Conservation (phyloP, 2,888 invertebrate genomes). For the Cephus pygmeus region DNA sequence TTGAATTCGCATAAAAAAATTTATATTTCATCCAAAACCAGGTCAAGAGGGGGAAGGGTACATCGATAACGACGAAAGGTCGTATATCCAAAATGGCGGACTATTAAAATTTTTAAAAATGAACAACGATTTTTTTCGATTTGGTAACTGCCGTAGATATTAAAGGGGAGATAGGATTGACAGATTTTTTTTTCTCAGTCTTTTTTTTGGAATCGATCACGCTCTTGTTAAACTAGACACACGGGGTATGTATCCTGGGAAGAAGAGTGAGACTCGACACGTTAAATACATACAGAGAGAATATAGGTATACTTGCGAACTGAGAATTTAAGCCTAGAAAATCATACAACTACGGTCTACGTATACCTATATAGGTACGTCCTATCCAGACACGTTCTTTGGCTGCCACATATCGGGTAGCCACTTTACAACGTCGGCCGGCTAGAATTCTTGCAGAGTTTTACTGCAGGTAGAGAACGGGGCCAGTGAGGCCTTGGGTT, state of each 20-base stretch:
- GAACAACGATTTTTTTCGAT: no score
- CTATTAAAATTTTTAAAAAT: no score
- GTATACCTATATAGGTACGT: neutral
- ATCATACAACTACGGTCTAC: neutral
- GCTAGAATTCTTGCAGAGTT: neutral
- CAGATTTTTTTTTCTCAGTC: neutral
- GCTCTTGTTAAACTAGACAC: neutral
- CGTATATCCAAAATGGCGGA: no score
- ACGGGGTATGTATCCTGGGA: neutral
- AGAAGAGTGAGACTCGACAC: neutral
- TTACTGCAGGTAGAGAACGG: constrained; percentile 5
- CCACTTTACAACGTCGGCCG: neutral
- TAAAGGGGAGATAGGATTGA: neutral
- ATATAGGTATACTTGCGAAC: neutral
- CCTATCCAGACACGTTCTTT: neutral
- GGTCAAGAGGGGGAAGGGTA: no score
- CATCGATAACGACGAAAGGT: no score
- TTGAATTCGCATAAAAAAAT: neutral
- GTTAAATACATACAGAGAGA: neutral
- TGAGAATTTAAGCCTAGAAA: neutral
- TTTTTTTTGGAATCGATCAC: neutral
- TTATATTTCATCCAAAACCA: no score
- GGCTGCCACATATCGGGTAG: neutral
- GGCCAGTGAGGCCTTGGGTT: constrained; percentile 22
- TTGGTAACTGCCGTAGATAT: no score